A percentile compares a stretch with the other conserved stretches of the same genome.
phyloP scores from a whole-genome alignment of 2,797 vertebrate species.

The Hipposideros larvatus region DNA sequence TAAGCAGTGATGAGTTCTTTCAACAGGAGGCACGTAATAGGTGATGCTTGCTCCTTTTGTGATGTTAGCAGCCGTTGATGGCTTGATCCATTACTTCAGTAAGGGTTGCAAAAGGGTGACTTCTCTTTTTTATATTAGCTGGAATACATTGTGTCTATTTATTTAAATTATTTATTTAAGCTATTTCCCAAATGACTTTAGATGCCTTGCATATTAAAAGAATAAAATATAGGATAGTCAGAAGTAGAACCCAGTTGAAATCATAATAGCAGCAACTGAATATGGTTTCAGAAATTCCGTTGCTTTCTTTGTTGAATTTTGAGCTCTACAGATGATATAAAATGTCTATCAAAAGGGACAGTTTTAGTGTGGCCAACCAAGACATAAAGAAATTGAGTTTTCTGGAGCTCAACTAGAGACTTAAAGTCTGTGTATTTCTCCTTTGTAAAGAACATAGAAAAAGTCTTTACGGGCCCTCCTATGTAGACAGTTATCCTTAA shows the following conservation, averaged over 20 bases:
- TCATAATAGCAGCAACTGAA: slow-evolving; percentile 45
- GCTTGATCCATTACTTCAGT: neutral
- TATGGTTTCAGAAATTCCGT: slow-evolving; percentile 35
- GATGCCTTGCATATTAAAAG: slow-evolving; percentile 5
- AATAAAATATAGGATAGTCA: slow-evolving; percentile 7
- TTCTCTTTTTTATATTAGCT: neutral
- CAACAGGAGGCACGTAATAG: neutral
- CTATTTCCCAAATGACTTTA: slow-evolving; percentile 50
- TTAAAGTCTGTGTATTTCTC: slow-evolving; percentile 17
- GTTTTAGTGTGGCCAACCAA: neutral
- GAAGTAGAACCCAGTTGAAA: neutral
- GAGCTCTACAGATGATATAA: slow-evolving; percentile 37
- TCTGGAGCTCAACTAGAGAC: neutral
- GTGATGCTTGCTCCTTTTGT: neutral
- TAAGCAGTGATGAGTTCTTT: neutral
- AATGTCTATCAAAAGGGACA: slow-evolving; percentile 11
- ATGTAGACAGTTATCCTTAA: neutral
- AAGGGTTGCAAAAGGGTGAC: neutral
- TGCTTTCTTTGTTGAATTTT: slow-evolving; percentile 22
- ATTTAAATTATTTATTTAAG: neutral
- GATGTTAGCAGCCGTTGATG: neutral
- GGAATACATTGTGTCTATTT: slow-evolving; percentile 5
- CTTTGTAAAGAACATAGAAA: neutral
- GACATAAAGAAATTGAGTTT: neutral
- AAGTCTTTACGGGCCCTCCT: neutral